Base-by-base conservation (phyloP, 2,113 vertebrate genomes). In the Brachyhypopomus gauderio region DNA sequence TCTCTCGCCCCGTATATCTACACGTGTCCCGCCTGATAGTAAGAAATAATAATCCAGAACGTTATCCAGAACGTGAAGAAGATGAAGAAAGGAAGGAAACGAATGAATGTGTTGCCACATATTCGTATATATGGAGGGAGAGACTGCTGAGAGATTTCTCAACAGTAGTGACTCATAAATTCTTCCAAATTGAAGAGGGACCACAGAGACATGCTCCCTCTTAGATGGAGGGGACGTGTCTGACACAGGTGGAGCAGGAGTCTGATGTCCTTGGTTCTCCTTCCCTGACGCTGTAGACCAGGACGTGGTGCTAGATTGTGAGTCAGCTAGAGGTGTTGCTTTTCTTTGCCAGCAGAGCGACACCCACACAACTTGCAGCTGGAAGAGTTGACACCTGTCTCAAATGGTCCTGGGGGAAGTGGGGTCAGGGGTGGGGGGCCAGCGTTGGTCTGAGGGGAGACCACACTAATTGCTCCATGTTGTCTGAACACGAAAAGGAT, bases 401-500 rank as follows among this genome's bases (percentile, higher is more conserved):
- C 75, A 70, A 75, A 36, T 67, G 60, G 63, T 81, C n/a, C 34
- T 4, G 34, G n/a, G n/a, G n/a, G n/a, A n/a, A n/a, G n/a, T n/a
- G n/a, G n/a, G n/a, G n/a, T n/a, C n/a, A n/a, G n/a, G n/a, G n/a
- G n/a, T n/a, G n/a, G n/a, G 78, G 48, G 45, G 48, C 11, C 75
- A 12, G 16, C 52, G 25, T 77, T 34, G 41, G 30, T 30, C 30
- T 30, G 30, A 30, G 34, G 14, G 63, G 83, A 84, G 12, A 52
- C 45, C 72, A 72, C 45, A 78, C 72, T 75, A 85, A 82, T 73
- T 82, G 73, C 38, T 72, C 41, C 52, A 19, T 74, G 83, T 78
- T 81, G 72, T 67, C 72, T 85, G 78, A 72, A 74, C 83, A 73
- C 76, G 77, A 56, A 85, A 84, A 85, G 72, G 27, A 30, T 30